These are phyloP conservation scores for Laterallus jamaicensis DNA, from an alignment of 2,113 vertebrate genomes.

Conservation along the genomic window DNA sequence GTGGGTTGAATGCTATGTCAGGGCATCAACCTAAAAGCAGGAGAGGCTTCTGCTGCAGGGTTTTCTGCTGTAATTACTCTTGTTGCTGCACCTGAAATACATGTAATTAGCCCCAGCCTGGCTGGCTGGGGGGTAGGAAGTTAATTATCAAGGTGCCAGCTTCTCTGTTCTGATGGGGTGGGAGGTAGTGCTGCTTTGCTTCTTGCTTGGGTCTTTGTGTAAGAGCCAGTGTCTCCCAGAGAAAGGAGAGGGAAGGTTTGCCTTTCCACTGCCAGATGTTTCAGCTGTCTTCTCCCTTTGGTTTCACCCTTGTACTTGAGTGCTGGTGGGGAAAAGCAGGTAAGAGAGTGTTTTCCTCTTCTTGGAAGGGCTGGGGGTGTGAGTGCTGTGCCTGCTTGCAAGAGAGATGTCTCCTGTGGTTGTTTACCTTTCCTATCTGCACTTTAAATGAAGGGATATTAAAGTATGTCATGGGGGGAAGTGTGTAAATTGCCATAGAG, in stretches of 20 bases:
- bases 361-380: background rate
- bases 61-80: background rate
- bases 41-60: background rate
- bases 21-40: background rate
- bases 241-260: background rate
- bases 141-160: accelerated
- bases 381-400: background rate
- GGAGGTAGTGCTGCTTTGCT: accelerated
- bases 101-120: background rate
- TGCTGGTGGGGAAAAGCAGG: background rate
- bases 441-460: background rate
- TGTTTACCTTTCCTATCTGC: background rate
- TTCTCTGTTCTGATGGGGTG: background rate
- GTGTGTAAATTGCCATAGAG: accelerated
- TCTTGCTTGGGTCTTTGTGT: accelerated
- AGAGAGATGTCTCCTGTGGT: background rate
- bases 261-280: accelerated
- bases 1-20: too few relatives aligned
- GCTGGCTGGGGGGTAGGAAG: background rate
- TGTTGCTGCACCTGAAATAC: background rate
- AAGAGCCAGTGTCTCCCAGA: background rate
- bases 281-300: accelerated
- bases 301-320: accelerated
- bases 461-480: accelerated
- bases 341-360: background rate